Base-by-base conservation (phyloP, 2,113 vertebrate genomes). In the Neoarius graeffei region DNA sequence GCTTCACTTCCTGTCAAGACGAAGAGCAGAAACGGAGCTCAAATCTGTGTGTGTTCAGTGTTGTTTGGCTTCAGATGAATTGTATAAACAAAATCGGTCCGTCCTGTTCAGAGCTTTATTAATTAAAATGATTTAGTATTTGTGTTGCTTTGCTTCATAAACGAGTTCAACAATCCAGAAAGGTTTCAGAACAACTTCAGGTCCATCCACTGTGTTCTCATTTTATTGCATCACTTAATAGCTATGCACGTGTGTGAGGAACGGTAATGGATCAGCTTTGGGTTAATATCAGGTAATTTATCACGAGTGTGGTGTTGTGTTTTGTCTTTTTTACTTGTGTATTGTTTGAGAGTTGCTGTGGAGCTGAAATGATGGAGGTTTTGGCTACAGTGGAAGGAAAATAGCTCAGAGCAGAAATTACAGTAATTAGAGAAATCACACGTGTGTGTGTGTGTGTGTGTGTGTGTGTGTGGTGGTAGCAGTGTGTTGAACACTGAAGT, bases 391-490 rank as follows among this genome's bases (percentile, higher is more conserved):
- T 56, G 85, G 30, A 81, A 81, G 56, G 77, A 79, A 81, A 86
- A 86, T 42, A 19, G 20, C 85, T 66, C 60, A 15, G 64, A 52
- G 50, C 17, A 8, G 10, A 79, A 60, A 82, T 82, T 82, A 82
- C 57, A 82, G 57, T 86, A 52, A 86, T 86, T 66, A 86, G 57
- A 79, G 85, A 79, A 81, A 71, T 87, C 60, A 67, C 27, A 7
- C 27, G 35, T 48, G 71, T 23, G 17, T 20, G 71, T 23, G 71
- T 48, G 14, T 19, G 17, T 20, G 35, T 42, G 69, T 73, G 71
- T 73, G 69, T 73, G 69, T 73, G 69, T 73, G 69, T 73, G 69
- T 73, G 35, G 42, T 57, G 9, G 56, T 25, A 56, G 50, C 4
- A 14, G 14, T 76, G 42, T 64, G 30, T 66, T 80, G 60, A 17